Evolutionary conservation across 2,888 invertebrate genomes (phyloP), one percentile per base, ranked within the genome.

Genomic region (Carcina quercana): DNA sequence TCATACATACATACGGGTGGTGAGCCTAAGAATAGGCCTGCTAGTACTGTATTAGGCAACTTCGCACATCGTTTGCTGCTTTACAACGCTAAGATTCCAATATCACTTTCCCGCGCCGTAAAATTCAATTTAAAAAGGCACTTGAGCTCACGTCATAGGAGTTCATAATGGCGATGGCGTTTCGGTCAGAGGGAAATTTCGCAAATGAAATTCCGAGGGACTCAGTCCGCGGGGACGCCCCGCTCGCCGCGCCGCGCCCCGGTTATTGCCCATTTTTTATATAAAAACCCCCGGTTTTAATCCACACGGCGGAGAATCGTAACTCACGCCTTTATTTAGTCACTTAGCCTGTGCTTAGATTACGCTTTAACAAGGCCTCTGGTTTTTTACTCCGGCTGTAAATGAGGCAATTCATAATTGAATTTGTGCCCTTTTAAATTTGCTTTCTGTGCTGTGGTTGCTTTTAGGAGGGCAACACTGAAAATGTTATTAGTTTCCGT

Each of bases 261-360:
- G 51, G 61, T 67, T 67, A 69, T 67, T 64, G 63, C 59, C 66
- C 67, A 64, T 69, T 73, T 68, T 70, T 68, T 67, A 61, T 61
- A 61, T 54, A 56, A 62, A 65, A 62, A 57, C 56, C 56, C 59
- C 53, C n/a, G n/a, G 41, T 59, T 69, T 63, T 72, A 74, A 73
- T 72, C 71, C 72, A 47, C 56, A 56, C 60, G 47, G 53, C 43
- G 47, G 51, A 48, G 42, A 57, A 22, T 42, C 53, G 57, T 70
- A 69, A 70, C 56, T 72, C 67, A 62, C 50, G 53, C 61, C 63
- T 67, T 71, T 74, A 66, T 75, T 71, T 64, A 65, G 62, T 58
- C 59, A 54, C 69, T 65, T 36, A 68, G 65, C 71, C 70, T 68
- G 67, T 48, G 46, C 50, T 49, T 36, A 68, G 65, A 71, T 70